Evolutionary conservation across 2,888 invertebrate genomes (phyloP), one percentile per base, ranked within the genome.

Genomic region (Drosophila algonquin): DNA sequence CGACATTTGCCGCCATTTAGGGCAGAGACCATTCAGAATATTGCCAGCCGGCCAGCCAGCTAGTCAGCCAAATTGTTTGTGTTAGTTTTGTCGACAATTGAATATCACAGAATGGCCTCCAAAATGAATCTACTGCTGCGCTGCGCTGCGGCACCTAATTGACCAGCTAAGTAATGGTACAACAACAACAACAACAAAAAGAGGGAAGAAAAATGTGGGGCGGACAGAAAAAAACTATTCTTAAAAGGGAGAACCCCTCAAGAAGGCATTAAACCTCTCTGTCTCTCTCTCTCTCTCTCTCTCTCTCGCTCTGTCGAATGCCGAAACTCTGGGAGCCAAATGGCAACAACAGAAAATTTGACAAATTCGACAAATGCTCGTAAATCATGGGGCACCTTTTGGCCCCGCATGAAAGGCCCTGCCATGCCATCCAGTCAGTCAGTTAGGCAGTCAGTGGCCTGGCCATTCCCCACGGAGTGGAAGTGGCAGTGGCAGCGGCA

Each of bases 331-430:
- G 45, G 45, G 47, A 21, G 45, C 54, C 56, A 54, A 32, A 65
- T 47, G 16, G 47, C 35, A 40, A 56, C 21, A 55, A 58, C 53
- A 70, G 77, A 44, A 75, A 72, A 77, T 80, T 83, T 79, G 76
- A 83, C 84, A 86, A 88, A 73, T 86, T 73, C 80, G 87, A 79
- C 85, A 89, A 84, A 63, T 75, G 69, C 53, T 79, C 87, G 75
- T 89, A 85, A 87, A 89, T 89, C 85, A 85, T 75, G 59, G 69
- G 40, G 63, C 70, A 73, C 61, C 65, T 59, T 75, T 70, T 50
- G 63, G 40, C 40, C 40, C 40, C 40, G 58, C 50, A 14, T 45
- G 52, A 59, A 58, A 50, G 30, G 44, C 44, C 54, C 7, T 30
- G 30, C 30, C 30, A 30, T 30, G 30, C 30, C 30, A 30, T 30